These are phyloP conservation scores for Cololabis saira DNA, from an alignment of 2,113 vertebrate genomes.

Conservation along the genomic window DNA sequence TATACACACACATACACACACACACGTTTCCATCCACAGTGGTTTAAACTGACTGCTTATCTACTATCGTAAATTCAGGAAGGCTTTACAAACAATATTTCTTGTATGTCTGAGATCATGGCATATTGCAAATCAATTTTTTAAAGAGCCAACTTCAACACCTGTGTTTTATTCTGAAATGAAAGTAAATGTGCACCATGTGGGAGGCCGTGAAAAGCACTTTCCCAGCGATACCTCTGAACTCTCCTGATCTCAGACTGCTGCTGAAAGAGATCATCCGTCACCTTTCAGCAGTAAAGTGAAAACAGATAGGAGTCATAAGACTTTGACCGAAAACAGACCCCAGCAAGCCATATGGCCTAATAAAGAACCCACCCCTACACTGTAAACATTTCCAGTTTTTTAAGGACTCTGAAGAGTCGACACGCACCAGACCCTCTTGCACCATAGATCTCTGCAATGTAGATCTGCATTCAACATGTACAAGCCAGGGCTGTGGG, in stretches of 20 bases:
- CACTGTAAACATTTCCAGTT: slow-evolving; percentile 68
- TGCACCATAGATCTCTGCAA: neutral
- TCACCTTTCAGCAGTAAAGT: slow-evolving; percentile 56
- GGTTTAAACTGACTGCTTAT: too few relatives aligned
- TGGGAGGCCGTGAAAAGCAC: slow-evolving; percentile 41
- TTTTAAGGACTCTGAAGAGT: slow-evolving; percentile 48
- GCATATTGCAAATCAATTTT: neutral
- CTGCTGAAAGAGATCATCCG: slow-evolving; percentile 38
- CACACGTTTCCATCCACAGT: too few relatives aligned
- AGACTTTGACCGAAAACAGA: slow-evolving; percentile 73
- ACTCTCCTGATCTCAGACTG: slow-evolving; percentile 48
- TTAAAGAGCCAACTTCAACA: neutral
- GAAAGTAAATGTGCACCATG: slow-evolving; percentile 50
- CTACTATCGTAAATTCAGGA: too few relatives aligned
- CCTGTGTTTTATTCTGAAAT: slow-evolving; percentile 27
- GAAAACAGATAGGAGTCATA: slow-evolving; percentile 59
- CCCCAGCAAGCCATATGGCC: slow-evolving; percentile 22
- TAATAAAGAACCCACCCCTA: slow-evolving; percentile 47
- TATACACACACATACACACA: too few relatives aligned
- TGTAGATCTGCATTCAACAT: neutral
- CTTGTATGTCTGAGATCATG: too few relatives aligned
- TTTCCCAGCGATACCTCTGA: slow-evolving; percentile 35
- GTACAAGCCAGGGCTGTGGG: neutral
- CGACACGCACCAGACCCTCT: slow-evolving; percentile 51
- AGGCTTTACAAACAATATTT: too few relatives aligned